Conservation (phyloP, 2,888 invertebrate genomes). For the Cosmorhoe ocellata region DNA sequence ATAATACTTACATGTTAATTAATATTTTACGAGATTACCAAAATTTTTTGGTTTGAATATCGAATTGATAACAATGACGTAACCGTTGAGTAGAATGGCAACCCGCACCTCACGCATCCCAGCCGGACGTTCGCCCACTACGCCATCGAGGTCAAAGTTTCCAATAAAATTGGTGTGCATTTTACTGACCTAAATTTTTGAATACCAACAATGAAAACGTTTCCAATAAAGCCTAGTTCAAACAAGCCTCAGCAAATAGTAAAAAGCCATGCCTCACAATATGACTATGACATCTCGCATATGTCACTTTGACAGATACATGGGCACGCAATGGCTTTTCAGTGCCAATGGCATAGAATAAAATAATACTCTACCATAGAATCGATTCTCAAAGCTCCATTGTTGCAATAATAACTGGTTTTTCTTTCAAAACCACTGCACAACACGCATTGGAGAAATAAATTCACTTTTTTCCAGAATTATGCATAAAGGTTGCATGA, state of each 20-base stretch:
- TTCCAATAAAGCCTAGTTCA: constrained; percentile 1
- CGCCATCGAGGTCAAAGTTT: not conserved
- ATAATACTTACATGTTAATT: no score
- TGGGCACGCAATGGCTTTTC: constrained; percentile 1
- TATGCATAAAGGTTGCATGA: no score
- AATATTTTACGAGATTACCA: no score
- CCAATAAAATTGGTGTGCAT: not conserved
- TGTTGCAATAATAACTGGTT: no score
- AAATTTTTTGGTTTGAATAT: no score
- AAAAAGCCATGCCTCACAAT: constrained; percentile 15
- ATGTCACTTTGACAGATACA: constrained; percentile 19
- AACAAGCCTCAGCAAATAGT: constrained; percentile 5
- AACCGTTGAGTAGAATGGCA: no score
- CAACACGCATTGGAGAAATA: no score
- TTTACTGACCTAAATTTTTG: not conserved
- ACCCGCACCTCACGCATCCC: no score
- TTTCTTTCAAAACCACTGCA: no score
- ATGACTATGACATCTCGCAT: constrained; percentile 10
- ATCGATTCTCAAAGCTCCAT: not conserved
- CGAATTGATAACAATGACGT: no score
- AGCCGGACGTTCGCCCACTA: no score
- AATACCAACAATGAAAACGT: constrained; percentile 1
- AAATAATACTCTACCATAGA: not conserved
- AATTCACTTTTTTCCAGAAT: no score
- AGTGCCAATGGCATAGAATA: not conserved